These are phyloP conservation scores for Caracal caracal DNA, from an alignment of 2,113 vertebrate genomes.

Conservation along the genomic window DNA sequence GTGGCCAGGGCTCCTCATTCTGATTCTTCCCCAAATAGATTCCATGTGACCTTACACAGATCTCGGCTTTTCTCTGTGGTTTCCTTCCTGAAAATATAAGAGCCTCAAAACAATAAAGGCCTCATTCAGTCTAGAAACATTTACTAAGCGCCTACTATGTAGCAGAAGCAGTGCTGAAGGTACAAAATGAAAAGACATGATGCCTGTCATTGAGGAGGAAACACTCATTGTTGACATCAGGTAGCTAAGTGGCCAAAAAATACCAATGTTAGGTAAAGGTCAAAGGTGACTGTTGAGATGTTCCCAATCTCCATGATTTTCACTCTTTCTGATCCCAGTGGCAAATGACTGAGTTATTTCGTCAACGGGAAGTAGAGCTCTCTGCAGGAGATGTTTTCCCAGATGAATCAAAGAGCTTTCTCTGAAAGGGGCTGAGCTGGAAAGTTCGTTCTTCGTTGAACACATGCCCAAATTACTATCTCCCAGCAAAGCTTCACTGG, in stretches of 20 bases:
- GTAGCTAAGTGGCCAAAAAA: not conserved
- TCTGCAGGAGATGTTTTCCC: not conserved
- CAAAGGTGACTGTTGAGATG: not conserved
- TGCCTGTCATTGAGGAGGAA: not conserved
- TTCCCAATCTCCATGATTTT: not conserved
- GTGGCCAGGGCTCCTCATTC: not conserved
- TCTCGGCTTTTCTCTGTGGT: not conserved
- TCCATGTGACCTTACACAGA: not conserved
- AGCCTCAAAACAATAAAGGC: not conserved
- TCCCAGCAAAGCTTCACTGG: not conserved
- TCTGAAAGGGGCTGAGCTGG: not conserved
- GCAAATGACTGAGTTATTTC: not conserved
- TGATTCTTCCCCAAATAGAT: not conserved
- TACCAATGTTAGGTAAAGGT: not conserved
- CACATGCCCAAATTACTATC: not conserved
- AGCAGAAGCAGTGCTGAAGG: not conserved
- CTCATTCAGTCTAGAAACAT: not conserved
- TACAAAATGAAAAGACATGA: not conserved
- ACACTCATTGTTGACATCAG: not conserved
- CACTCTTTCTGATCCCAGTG: not conserved
- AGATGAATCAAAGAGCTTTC: not conserved
- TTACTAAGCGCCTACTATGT: not conserved
- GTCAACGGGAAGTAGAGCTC: not conserved
- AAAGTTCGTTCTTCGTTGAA: not conserved
- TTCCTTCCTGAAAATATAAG: not conserved